These are phyloP conservation scores for Ptychobarbus kaznakovi DNA, from an alignment of 2,797 vertebrate genomes.

Conservation along the genomic window DNA sequence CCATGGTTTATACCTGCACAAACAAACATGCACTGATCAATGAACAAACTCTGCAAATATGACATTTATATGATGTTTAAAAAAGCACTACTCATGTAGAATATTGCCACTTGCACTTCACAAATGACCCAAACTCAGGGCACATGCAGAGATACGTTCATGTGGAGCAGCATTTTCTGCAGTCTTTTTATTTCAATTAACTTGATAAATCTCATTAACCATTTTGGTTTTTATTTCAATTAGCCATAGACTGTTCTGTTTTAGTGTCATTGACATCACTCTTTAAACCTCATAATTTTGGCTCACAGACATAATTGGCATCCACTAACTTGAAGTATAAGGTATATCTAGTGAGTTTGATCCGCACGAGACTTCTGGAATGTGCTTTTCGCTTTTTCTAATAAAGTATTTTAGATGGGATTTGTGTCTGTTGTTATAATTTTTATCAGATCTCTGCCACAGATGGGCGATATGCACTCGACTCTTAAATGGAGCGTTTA, in stretches of 20 bases:
- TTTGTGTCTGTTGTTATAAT: constrained; percentile 39
- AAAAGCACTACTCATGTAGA: background rate
- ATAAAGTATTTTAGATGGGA: constrained; percentile 40
- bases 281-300: background rate
- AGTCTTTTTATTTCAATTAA: background rate
- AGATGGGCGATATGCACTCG: constrained; percentile 17
- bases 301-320: background rate
- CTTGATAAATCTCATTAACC: background rate
- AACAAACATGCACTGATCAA: background rate
- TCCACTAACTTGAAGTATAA: background rate
- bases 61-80: background rate
- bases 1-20: constrained; percentile 94
- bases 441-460: constrained; percentile 12
- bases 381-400: constrained; percentile 33
- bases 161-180: background rate
- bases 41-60: background rate
- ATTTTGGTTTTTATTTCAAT: background rate
- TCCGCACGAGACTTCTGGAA: constrained; percentile 12
- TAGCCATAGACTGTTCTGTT: background rate
- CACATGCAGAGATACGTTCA: background rate
- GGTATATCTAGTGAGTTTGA: background rate
- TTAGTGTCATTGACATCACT: background rate
- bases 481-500: constrained; percentile 26
- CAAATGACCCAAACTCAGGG: background rate
- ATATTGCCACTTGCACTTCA: background rate